Conservation (phyloP, 2,113 vertebrate genomes). For the Carassius carassius region DNA sequence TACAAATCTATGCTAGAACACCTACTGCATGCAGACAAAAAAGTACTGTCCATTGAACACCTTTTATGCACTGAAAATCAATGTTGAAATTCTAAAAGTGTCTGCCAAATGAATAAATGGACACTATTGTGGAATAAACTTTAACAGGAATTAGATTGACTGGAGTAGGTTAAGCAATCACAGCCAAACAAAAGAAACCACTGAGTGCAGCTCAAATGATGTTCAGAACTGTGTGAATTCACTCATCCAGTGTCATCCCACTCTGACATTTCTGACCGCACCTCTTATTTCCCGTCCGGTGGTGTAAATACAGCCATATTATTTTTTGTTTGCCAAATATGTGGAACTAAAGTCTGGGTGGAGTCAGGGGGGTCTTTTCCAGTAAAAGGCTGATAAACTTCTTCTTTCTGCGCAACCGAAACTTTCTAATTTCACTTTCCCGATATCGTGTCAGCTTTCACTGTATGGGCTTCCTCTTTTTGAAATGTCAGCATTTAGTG, state of each 20-base stretch:
- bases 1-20: neutral
- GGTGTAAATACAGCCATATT: neutral
- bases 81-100: neutral
- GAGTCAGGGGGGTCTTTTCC: slow-evolving; percentile 53
- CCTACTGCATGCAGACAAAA: too few relatives aligned
- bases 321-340: slow-evolving; percentile 45
- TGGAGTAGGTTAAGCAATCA: neutral
- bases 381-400: slow-evolving; percentile 52
- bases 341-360: slow-evolving; percentile 39
- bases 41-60: neutral
- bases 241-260: neutral
- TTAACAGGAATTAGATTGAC: neutral
- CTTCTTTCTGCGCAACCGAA: slow-evolving; percentile 59
- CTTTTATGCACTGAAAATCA: neutral
- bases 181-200: neutral
- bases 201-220: neutral
- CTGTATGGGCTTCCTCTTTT: slow-evolving; percentile 56
- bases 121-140: neutral
- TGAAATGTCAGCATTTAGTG: slow-evolving; percentile 41
- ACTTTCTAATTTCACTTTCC: slow-evolving; percentile 60
- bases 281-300: slow-evolving; percentile 1
- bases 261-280: slow-evolving; percentile 23
- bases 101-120: neutral
- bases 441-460: slow-evolving; percentile 33
- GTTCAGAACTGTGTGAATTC: neutral